Evolutionary conservation across 2,113 vertebrate genomes (phyloP).

Genomic region (Bos javanicus): DNA sequence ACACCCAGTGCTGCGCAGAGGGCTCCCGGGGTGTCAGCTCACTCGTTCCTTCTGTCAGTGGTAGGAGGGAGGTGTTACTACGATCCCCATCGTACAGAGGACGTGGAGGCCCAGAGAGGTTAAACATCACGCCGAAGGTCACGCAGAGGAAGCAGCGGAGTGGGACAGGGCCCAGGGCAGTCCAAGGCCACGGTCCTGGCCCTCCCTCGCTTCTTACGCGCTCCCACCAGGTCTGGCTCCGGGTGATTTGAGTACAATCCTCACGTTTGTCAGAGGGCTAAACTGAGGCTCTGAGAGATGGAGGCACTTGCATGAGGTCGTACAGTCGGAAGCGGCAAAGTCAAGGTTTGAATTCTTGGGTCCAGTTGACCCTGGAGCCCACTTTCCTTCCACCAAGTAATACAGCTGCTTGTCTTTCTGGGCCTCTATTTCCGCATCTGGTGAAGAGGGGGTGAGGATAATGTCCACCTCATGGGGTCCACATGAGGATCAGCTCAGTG

Average conservation of each 20-base stretch:
- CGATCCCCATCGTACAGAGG: neutral
- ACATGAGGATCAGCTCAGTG: neutral
- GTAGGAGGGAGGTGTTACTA: fast-evolving
- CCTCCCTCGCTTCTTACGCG: no score
- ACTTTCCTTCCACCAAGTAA: neutral
- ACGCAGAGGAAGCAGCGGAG: neutral
- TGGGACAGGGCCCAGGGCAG: neutral
- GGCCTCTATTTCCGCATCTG: neutral
- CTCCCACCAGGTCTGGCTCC: neutral
- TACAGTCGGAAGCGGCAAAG: fast-evolving
- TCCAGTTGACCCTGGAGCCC: neutral
- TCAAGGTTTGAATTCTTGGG: neutral
- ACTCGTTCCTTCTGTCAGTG: neutral
- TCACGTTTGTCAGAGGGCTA: neutral
- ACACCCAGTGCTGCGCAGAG: fast-evolving
- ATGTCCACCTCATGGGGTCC: neutral
- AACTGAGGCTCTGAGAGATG: neutral
- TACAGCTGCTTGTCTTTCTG: fast-evolving
- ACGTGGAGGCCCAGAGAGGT: neutral
- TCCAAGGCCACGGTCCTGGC: neutral
- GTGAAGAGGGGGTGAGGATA: neutral
- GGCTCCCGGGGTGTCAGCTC: neutral
- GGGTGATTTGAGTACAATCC: neutral
- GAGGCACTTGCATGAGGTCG: neutral
- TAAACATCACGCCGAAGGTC: neutral